These are phyloP conservation scores for Strix aluco DNA, from an alignment of 2,113 vertebrate genomes.

Conservation along the genomic window DNA sequence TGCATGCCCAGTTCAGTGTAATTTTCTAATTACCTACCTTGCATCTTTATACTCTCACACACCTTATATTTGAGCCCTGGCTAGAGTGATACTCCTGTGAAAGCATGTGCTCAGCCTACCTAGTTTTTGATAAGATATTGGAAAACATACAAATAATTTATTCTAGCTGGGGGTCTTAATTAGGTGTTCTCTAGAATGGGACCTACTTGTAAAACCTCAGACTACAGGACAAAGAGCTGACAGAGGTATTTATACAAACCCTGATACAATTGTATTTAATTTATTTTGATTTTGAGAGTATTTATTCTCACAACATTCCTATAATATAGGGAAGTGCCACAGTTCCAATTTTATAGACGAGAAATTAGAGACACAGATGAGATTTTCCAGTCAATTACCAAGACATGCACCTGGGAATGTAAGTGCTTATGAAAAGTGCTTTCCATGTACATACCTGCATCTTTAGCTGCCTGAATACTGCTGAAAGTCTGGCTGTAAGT, in stretches of 20 bases:
- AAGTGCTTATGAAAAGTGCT: not conserved
- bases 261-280: not conserved
- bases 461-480: not conserved
- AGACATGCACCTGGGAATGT: not conserved
- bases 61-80: not conserved
- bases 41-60: not conserved
- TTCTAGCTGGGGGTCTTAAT: not conserved
- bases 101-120: not conserved
- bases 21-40: not conserved
- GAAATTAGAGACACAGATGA: not conserved
- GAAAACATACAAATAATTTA: not conserved
- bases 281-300: not conserved
- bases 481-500: not conserved
- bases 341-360: not conserved
- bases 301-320: not conserved
- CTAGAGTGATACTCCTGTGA: not conserved
- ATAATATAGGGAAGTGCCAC: not conserved
- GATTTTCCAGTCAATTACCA: not conserved
- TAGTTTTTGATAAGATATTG: not conserved
- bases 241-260: not conserved
- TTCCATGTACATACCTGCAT: not conserved
- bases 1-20: not conserved
- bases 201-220: not conserved
- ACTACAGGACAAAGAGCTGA: not conserved
- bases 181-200: not conserved